Base-by-base conservation (phyloP, 2,888 invertebrate species). In the Pheosia tremula region DNA sequence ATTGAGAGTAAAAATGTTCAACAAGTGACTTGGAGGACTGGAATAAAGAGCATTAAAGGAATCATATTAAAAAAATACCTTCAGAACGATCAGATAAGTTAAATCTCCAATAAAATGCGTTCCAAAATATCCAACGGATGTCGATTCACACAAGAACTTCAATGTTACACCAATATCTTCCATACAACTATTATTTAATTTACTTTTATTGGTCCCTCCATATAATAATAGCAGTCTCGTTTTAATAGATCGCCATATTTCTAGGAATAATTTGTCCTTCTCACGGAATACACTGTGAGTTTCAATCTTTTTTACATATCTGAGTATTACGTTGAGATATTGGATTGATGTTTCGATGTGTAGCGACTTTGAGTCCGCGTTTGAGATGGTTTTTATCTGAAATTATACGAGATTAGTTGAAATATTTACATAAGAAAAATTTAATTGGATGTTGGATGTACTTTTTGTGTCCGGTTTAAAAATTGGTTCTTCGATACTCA, bases 301-400 rank as follows among this genome's bases (percentile, higher is more conserved):
- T 67, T 91, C 91, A 0, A 93, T 69, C 66, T 90, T 93, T 41
- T 91, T 93, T n/a, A 86, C 76, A 59, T 93, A 82, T 3, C 93
- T 72, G 1, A 93, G 62, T 0, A 80, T 71, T 0, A 90, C 80
- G 57, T 83, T 92, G 36, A 93, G 61, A 0, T 93, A 77, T 60
- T 91, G 87, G 3, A 90, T 69, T 0, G 93, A 88, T 0, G 87
- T 78, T 49, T 88, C 89, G 0, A 92, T 69, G 65, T 92, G 86
- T 36, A 83, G 87, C 0, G 69, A 63, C 74, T 90, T 91, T 0
- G 89, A 78, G 11, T 81, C 70, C 0, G 80, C 62, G 50, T 80
- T 83, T 71, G 85, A 78, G 47, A 91, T 76, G 2, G 86, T 74
- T 73, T 83, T 73, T 45, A 93, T 84, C 93, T 93, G 88, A 39